Percentiles rank a stretch among this genome's conserved stretches.
phyloP scores from a whole-genome alignment of 2,888 invertebrate species.

The Oligia strigilis region DNA sequence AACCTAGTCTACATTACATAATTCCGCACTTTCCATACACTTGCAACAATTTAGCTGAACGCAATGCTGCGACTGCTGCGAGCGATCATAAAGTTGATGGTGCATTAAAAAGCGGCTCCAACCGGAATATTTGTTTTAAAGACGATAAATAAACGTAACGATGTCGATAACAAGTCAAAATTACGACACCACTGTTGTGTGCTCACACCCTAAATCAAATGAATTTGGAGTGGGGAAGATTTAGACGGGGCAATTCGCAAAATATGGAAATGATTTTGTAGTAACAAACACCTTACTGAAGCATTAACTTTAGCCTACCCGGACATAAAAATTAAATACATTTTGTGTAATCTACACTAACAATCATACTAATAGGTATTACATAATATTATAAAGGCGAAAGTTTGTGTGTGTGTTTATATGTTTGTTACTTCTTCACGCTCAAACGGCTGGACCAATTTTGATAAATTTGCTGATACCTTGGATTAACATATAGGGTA shows the following conservation, averaged over 20 bases:
- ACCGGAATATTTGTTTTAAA: slow-evolving; percentile 75
- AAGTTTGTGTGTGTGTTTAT: too few species aligned
- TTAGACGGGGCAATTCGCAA: slow-evolving; percentile 40
- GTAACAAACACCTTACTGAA: neutral
- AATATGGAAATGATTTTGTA: neutral
- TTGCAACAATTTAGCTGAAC: slow-evolving; percentile 57
- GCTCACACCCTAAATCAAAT: slow-evolving; percentile 76
- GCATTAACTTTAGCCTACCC: too few species aligned
- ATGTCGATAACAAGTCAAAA: slow-evolving; percentile 83
- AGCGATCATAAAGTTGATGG: slow-evolving; percentile 60
- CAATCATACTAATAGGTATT: too few species aligned
- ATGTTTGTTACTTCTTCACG: too few species aligned
- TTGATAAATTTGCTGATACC: too few species aligned
- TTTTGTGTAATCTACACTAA: too few species aligned
- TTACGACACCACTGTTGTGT: slow-evolving; percentile 83
- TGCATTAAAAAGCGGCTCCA: slow-evolving; percentile 62
- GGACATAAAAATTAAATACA: too few species aligned
- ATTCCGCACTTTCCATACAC: slow-evolving; percentile 21
- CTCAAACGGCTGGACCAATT: too few species aligned
- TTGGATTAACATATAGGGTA: too few species aligned
- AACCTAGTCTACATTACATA: slow-evolving; percentile 18
- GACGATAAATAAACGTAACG: slow-evolving; percentile 79
- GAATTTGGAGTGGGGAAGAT: slow-evolving; percentile 28
- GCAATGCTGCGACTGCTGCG: slow-evolving; percentile 51
- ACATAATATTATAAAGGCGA: too few species aligned